Evolutionary conservation across 2,888 invertebrate genomes (phyloP), one percentile per base, ranked within the genome.

Genomic region (Temnothorax ravouxi): DNA sequence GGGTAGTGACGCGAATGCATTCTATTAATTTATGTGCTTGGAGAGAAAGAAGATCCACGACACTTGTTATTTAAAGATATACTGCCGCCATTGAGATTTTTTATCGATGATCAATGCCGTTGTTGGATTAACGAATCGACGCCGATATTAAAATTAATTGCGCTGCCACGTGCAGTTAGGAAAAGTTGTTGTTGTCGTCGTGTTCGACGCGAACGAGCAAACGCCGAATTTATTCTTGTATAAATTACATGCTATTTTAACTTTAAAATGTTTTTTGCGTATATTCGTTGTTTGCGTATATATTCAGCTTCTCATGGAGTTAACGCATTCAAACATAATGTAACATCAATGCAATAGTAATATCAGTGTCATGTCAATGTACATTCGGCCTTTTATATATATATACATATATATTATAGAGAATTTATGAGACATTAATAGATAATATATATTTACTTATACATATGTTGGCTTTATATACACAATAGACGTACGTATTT

Each of bases 401-500:
- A 90, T 88, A 34, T 62, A 75, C 15, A 44, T 44, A 86, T 89
- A 87, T 89, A 25, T 72, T 86, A 61, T 88, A 90, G 88, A 85
- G 61, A 90, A 88, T 90, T 90, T 59, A 56, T 86, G 83, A 85
- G 69, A 85, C 64, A 72, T 88, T 83, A 89, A 81, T 87, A 29
- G 29, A 29, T 29, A 89, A 88, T 84, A 87, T 87, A 88, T 90
- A 75, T 82, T 34, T 59, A 47, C 56, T 34, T 38, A 72, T 72
- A 72, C 21, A 59, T 79, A 44, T 25, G 44, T 80, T 80, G 21
- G 59, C 59, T 80, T 72, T 54, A 80, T 59, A 66, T 29, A 66
- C 18, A 72, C 50, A 47, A 79, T 69, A 71, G 15, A 41, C 25
- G 13, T 64, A 41, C 59, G 64, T 67, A 41, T 59, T 59, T 71